Percentiles rank a stretch among this genome's conserved stretches.
Evolutionary conservation across 2,113 vertebrate genomes (phyloP).

Genomic region (Talpa occidentalis): DNA sequence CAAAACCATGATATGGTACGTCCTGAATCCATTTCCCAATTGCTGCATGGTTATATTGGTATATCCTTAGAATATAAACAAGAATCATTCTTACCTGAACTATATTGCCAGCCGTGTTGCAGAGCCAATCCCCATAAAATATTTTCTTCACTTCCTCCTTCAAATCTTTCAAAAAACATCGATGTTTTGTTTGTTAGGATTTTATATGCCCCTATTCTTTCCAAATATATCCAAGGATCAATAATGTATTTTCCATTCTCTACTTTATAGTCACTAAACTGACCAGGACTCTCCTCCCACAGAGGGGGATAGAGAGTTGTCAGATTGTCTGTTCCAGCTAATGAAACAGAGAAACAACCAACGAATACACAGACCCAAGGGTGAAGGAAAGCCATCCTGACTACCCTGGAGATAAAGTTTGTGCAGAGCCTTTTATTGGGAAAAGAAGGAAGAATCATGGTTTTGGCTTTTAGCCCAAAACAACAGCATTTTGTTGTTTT

Average conservation of each 20-base stretch:
- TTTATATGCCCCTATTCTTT: conserved; percentile 90
- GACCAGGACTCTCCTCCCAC: conserved; percentile 85
- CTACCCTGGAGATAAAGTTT: neutral
- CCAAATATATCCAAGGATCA: conserved; percentile 87
- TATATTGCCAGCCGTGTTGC: conserved; percentile 92
- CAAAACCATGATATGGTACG: neutral
- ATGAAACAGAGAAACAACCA: neutral
- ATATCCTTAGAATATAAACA: neutral
- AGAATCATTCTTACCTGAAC: conserved; percentile 86
- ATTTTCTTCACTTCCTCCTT: conserved; percentile 83
- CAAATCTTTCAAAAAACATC: conserved; percentile 86
- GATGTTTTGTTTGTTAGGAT: conserved; percentile 86
- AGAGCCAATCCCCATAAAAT: conserved; percentile 91
- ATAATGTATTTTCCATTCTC: conserved; percentile 81
- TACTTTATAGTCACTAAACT: conserved; percentile 79
- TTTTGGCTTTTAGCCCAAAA: neutral
- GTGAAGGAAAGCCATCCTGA: conserved; percentile 29
- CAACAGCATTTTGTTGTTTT: neutral
- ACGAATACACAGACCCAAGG: neutral
- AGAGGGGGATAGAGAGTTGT: conserved; percentile 81
- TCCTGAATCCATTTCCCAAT: neutral
- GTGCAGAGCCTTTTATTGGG: conserved; percentile 66
- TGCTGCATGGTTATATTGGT: neutral
- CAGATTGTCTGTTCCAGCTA: neutral
- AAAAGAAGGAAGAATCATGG: conserved; percentile 48